Conservation (phyloP, 2,113 vertebrate genomes). For the Ascaphus truei region DNA sequence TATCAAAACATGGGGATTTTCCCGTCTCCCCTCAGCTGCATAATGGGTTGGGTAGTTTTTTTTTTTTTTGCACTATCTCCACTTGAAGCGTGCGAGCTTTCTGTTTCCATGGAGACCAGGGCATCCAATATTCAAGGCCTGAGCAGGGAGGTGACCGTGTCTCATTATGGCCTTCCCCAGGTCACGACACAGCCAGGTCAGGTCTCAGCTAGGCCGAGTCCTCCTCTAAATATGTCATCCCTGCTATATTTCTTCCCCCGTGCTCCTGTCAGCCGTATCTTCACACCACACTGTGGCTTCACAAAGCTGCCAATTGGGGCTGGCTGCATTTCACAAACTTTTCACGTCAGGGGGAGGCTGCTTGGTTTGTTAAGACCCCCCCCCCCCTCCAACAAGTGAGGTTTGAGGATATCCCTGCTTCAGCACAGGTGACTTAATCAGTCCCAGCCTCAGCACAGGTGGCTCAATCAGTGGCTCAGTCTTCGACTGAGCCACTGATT, state of each 20-base stretch:
- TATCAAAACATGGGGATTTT: too few relatives aligned
- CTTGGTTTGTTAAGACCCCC: too few relatives aligned
- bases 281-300: too few relatives aligned
- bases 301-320: background rate
- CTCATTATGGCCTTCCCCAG: background rate
- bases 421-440: too few relatives aligned
- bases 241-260: too few relatives aligned
- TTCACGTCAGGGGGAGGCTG: background rate
- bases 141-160: background rate
- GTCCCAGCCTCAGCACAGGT: too few relatives aligned
- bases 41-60: background rate
- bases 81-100: background rate
- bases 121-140: background rate
- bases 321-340: background rate
- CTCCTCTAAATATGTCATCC: background rate
- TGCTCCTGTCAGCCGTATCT: too few relatives aligned
- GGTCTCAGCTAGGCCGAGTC: background rate
- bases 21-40: too few relatives aligned
- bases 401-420: too few relatives aligned
- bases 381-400: too few relatives aligned
- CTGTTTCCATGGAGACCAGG: constrained; percentile 1
- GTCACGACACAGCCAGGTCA: background rate
- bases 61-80: background rate
- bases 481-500: too few relatives aligned
- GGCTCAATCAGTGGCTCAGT: too few relatives aligned